Evolutionary conservation across 2,113 vertebrate genomes (phyloP).

Genomic region (Panurus biarmicus): DNA sequence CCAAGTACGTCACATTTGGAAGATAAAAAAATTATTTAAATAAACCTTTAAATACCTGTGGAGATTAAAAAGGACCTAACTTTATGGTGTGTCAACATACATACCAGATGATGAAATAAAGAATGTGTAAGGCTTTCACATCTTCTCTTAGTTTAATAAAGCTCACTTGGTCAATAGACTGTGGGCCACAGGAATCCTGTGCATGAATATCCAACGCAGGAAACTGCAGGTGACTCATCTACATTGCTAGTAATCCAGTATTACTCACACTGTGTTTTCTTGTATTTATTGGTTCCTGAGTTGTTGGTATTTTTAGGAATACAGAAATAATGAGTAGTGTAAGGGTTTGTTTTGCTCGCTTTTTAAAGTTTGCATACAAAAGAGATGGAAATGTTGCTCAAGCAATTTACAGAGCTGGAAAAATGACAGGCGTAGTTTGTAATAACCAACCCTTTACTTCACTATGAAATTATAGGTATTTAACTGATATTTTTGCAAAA

Average conservation of each 20-base stretch:
- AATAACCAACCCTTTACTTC: not conserved
- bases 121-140: not conserved
- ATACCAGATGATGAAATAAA: slow-evolving; percentile 33
- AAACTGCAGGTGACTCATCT: not conserved
- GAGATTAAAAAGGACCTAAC: slow-evolving; percentile 6
- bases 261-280: not conserved
- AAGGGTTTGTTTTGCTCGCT: not conserved
- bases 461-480: not conserved
- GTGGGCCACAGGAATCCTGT: not conserved
- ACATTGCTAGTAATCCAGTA: not conserved
- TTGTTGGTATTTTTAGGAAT: not conserved
- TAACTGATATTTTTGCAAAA: not conserved
- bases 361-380: not conserved
- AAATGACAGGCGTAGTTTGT: not conserved
- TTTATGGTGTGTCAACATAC: slow-evolving; percentile 8
- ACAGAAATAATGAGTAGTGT: not conserved
- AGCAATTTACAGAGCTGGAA: not conserved
- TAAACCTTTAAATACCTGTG: slow-evolving; percentile 18
- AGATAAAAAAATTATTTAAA: slow-evolving; percentile 1
- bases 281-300: not conserved
- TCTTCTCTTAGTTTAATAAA: slow-evolving; percentile 9
- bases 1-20: slow-evolving; percentile 14
- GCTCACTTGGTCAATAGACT: not conserved
- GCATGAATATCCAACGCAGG: rapidly evolving
- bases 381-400: not conserved